Base-by-base conservation (phyloP, 2,113 vertebrate genomes). In the Ochotona curzoniae region DNA sequence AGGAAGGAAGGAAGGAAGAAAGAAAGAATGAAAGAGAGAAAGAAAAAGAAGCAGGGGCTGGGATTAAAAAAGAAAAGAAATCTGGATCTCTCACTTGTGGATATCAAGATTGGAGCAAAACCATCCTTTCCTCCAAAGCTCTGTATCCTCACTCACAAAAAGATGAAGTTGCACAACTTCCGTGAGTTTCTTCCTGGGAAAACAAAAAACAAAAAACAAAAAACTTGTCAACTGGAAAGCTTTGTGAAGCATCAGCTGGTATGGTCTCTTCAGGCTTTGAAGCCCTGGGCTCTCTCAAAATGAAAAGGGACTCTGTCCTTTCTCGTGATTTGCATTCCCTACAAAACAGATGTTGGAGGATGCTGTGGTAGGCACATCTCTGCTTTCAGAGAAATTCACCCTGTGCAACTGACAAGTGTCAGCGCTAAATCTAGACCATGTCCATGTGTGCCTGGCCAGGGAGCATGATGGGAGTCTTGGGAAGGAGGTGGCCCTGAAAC, bases 401-500 rank as follows among this genome's bases (percentile, higher is more conserved):
- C 96, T 96, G 90, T 93, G 94, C 90, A 96, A 91, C 35, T 97
- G 97, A 97, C 97, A 97, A 97, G 96, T 97, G 96, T 95, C 96
- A 98, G 3, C 35, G 69, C 91, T 87, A 20, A 89, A 96, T 96
- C 95, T 95, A 94, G 92, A 95, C 90, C 91, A 35, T 4, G 26
- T 57, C 85, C 93, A 74, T 83, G 87, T 92, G 83, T 74, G 90
- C 89, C 94, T 96, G 97, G 96, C 69, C 97, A 97, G 96, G 57
- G 86, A 78, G 85, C 96, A 89, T 90, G 96, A 96, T 14, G 89
- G 85, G 64, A 75, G 60, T 26, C 54, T 15, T 5, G 97, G 97
- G 90, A 97, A 96, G 97, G 96, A 63, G 96, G 93, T 96, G 97
- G 97, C 98, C 98, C 97, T 96, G n/a, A 83, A 94, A 85, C 94